Percentiles rank a stretch among this genome's conserved stretches.
Evolutionary conservation across 2,113 vertebrate species (phyloP).

Genomic region (Parotia lawesii): DNA sequence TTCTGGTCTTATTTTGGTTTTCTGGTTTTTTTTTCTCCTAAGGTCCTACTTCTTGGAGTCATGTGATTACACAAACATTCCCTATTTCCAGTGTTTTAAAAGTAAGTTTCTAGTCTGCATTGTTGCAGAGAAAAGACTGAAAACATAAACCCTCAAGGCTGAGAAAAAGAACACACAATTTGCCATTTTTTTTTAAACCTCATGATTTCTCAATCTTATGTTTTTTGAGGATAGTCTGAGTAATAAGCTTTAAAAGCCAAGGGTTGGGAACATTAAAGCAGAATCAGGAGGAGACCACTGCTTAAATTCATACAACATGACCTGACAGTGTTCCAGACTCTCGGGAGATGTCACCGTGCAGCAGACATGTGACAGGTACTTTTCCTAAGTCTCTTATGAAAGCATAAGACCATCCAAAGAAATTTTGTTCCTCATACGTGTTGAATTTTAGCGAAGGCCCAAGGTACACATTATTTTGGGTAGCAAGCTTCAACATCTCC

Average conservation of each 20-base stretch:
- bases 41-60: not conserved
- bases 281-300: not conserved
- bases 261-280: not conserved
- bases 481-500: not conserved
- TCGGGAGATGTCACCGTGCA: not conserved
- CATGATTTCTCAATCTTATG: constrained; percentile 37
- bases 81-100: constrained; percentile 7
- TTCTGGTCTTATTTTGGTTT: not conserved
- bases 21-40: not conserved
- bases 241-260: constrained; percentile 8
- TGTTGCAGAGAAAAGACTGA: constrained; percentile 10
- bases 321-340: not conserved
- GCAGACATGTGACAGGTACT: not conserved
- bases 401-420: not conserved
- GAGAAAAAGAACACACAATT: constrained; percentile 22
- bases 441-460: not conserved
- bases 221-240: constrained; percentile 31
- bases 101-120: not conserved
- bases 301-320: not conserved
- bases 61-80: constrained; percentile 16
- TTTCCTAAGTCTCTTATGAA: not conserved
- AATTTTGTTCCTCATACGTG: not conserved
- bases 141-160: constrained; percentile 35
- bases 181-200: constrained; percentile 6
- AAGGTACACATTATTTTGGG: not conserved